A percentile compares a stretch with the other conserved stretches of the same genome.
Evolutionary conservation across 2,797 vertebrate species (phyloP).

Genomic region (Rhabdomys pumilio): DNA sequence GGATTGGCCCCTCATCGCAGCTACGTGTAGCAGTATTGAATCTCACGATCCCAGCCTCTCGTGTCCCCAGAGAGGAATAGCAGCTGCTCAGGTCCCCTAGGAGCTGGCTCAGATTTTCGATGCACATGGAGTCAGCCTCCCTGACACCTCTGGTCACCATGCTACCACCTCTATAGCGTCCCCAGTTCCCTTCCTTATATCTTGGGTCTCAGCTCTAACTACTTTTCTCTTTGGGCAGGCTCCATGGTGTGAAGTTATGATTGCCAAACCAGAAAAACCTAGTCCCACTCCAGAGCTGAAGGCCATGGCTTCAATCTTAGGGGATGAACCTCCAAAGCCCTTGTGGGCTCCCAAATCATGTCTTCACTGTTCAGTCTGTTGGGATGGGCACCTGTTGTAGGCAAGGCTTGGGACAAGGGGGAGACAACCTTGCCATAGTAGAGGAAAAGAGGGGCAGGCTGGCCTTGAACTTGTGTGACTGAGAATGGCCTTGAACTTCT

Average conservation of each 20-base stretch:
- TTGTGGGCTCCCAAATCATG: background rate
- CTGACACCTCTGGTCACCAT: background rate
- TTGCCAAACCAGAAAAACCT: constrained; percentile 48
- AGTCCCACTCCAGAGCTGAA: background rate
- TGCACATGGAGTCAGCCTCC: background rate
- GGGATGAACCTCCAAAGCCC: background rate
- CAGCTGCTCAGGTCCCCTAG: background rate
- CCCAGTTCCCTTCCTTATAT: background rate
- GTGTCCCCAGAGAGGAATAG: constrained; percentile 23
- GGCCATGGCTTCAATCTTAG: background rate
- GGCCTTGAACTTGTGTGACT: background rate
- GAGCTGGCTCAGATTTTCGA: constrained; percentile 39
- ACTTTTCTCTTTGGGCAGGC: constrained; percentile 34
- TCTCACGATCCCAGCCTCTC: background rate
- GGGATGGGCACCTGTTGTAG: background rate
- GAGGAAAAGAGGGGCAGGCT: background rate
- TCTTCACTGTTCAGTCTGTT: background rate
- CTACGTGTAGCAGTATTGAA: background rate
- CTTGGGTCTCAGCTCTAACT: background rate
- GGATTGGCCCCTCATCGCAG: constrained; percentile 22
- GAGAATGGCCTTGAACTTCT: background rate
- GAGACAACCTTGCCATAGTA: background rate
- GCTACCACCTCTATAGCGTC: background rate
- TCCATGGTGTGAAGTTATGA: background rate
- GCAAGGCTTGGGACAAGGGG: background rate